Percentiles rank a stretch among this genome's conserved stretches.
Conservation (phyloP, 2,113 vertebrate species). For the Nesogale talazaci region DNA sequence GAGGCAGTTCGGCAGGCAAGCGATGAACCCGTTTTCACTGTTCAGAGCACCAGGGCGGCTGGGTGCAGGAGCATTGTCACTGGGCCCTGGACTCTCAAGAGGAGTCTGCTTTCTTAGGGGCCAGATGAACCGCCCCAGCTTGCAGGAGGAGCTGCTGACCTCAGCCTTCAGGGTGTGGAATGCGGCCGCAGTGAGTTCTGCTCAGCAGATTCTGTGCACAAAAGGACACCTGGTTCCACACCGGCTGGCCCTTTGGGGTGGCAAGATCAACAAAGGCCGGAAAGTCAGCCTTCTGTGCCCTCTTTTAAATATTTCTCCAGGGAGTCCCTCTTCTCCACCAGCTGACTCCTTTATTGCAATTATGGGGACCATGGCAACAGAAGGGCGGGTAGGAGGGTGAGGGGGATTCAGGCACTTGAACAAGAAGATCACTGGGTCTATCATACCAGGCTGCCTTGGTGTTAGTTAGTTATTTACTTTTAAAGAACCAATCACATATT, state of each 20-base stretch:
- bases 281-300: neutral
- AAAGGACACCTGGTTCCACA: neutral
- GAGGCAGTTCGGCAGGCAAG: neutral
- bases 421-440: neutral
- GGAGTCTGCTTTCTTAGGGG: neutral
- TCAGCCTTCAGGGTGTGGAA: neutral
- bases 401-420: neutral
- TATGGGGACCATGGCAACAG: neutral
- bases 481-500: neutral
- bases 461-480: too few species aligned
- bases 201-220: neutral
- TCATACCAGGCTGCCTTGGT: neutral
- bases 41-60: neutral
- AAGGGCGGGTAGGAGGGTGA: neutral
- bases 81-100: neutral
- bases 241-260: neutral
- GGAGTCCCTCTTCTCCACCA: neutral
- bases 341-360: neutral
- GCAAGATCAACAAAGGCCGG: neutral
- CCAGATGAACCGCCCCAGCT: neutral
- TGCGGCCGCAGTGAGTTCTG: neutral
- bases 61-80: neutral
- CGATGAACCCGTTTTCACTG: neutral
- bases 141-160: neutral
- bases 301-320: neutral